phyloP scores from a whole-genome alignment of 1,140 invertebrate genomes.

The Antheraea mylitta region DNA sequence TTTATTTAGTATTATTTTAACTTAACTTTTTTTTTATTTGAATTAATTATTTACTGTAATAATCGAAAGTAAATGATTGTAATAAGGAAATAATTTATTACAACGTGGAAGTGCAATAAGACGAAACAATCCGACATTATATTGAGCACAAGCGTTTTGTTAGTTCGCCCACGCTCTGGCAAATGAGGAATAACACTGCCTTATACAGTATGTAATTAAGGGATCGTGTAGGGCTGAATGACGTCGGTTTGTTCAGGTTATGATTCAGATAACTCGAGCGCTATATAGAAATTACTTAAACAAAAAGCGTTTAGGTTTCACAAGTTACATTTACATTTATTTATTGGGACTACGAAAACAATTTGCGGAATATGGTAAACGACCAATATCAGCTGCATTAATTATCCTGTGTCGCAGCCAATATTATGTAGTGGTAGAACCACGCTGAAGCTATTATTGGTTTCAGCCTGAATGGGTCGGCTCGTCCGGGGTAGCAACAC shows the following conservation, averaged over 20 bases:
- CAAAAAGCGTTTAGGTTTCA: neutral
- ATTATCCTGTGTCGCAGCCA: too few species aligned
- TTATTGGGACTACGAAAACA: too few species aligned
- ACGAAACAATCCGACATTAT: slow-evolving; percentile 2
- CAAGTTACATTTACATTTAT: neutral
- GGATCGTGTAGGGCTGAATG: neutral
- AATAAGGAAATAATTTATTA: neutral
- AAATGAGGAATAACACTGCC: slow-evolving; percentile 4
- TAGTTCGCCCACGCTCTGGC: slow-evolving; percentile 7
- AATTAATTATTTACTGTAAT: too few species aligned
- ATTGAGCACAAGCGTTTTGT: slow-evolving; percentile 8
- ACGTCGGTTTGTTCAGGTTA: neutral
- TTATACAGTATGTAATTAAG: slow-evolving; percentile 6
- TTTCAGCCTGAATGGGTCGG: too few species aligned
- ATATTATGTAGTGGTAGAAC: too few species aligned
- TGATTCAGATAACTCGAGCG: neutral
- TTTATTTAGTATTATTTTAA: too few species aligned
- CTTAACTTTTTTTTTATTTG: too few species aligned
- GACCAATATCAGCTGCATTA: too few species aligned
- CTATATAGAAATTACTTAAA: neutral
- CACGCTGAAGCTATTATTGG: too few species aligned
- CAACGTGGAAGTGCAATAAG: neutral
- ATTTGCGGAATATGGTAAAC: too few species aligned
- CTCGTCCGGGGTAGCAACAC: too few species aligned
- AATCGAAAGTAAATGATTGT: too few species aligned